Evolutionary conservation across 2,797 vertebrate species (phyloP), one percentile per base, ranked within the genome.

Genomic region (Dicrostonyx torquatus): DNA sequence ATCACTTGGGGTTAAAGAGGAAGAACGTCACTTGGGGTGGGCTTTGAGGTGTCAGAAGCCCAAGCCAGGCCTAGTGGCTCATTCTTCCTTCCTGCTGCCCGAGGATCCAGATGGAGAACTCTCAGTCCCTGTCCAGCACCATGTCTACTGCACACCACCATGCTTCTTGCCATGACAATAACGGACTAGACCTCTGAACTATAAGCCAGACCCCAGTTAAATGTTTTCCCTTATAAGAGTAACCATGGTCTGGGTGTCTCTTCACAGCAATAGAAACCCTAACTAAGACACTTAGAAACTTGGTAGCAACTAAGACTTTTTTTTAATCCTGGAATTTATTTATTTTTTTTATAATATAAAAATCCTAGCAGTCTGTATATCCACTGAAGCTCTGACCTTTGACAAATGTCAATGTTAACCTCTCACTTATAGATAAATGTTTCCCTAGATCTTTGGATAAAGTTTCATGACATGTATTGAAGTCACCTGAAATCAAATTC

Each of bases 361-460:
- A 92, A 86, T 62, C 73, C 55, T 66, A 91, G 22, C 58, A 84
- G 43, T 68, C 91, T 92, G 53, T 4, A 90, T 62, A 90, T 89
- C 26, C 91, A 83, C 92, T 45, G 37, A 93, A 93, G 53, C 55
- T 48, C 86, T 92, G 55, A 92, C 64, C 88, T 91, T 95, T 94
- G 55, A 86, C 70, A 70, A 94, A 93, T 24, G n/a, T 66, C 64
- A 89, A 29, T 82, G 24, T 45, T n/a, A 88, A n/a, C 70, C 53
- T 88, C 77, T 84, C 37, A 62, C 45, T 66, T 40, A 64, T 0
- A 94, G 93, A 78, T 9, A 90, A 40, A 84, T 62, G 70, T 87
- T 79, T 91, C n/a, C 64, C 45, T 72, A 53, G 29, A 78, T 70
- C 76, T 76, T 45, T 55, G 87, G 53, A 95, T 68, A 85, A 88